Base-by-base conservation (phyloP, 2,113 vertebrate genomes). In the Ctenodactylus gundi region DNA sequence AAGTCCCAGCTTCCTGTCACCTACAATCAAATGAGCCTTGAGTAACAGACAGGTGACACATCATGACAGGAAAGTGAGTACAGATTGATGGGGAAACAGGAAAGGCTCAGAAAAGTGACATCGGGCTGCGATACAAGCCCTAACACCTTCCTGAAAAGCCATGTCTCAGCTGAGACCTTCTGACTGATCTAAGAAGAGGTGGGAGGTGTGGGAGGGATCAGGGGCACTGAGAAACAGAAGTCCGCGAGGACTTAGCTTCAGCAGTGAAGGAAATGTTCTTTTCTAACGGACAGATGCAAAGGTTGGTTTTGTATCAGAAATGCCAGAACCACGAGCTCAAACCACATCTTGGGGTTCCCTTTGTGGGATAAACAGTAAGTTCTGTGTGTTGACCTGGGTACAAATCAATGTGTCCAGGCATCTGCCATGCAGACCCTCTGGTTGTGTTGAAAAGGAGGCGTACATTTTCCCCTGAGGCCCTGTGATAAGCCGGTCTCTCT, bases 41-140 rank as follows among this genome's bases (percentile, higher is more conserved):
- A 29, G 44, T n/a, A 11, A 15, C 0, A 12, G 36, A 15, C 4
- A 1, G 17, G 3, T 2, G 17, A 34, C 20, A 2, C 7, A 57
- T 29, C 34, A 55, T 18, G 25, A 18, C 49, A 20, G 36, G 39
- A 8, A 0, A 11, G 44, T 25, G 13, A 46, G 70, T 17, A 27
- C 12, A 4, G 23, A 39, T 39, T 41, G 7, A 4, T 0, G 18
- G 55, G 41, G 36, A 31, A 4, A 20, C 58, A 60, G 31, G 64
- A n/a, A 17, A n/a, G 25, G 44, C 5, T 27, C 14, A 13, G 68
- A 31, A 13, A 39, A 51, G 34, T 23, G 78, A 13, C 7, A 12
- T 27, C 23, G 13, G 68, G 46, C 36, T 34, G 29, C 20, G 3
- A 8, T 0, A 15, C 20, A 46, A 62, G 27, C 58, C 36, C 18